Base-by-base conservation (phyloP, 2,113 vertebrate species). In the Pseudorectes ferrugineus region DNA sequence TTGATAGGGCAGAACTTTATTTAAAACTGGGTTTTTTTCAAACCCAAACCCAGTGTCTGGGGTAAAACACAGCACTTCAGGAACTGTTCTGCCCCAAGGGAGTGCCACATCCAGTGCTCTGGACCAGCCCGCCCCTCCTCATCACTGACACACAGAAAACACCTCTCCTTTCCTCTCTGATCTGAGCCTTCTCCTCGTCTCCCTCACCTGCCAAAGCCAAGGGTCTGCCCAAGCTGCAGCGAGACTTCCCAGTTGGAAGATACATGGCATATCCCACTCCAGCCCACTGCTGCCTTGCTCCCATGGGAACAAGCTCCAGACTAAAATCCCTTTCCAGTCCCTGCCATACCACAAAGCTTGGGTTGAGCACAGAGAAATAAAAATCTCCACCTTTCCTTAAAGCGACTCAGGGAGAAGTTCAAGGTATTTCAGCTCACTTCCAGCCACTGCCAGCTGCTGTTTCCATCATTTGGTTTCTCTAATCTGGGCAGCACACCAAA, bases 401-500 rank as follows among this genome's bases (percentile, higher is more conserved):
- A 74, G 71, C 21, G 2, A 52, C 48, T 11, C 48, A 3, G 31
- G 20, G 65, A 92, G 57, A 80, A 76, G 55, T 63, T 86, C 71
- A 90, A 89, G 85, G 58, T 83, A 88, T 70, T 96, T 21, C 59
- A 90, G 48, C 70, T 95, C 58, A 54, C 57, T 96, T 67, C 67
- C 48, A 93, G 70, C 52, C 59, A 38, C 16, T 73, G 79, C 70
- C 90, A 89, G 89, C 59, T 93, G 93, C 90, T 90, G 68, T 84
- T 97, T 81, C 85, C 28, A 81, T 95, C 93, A 94, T 24, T 88
- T 81, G 67, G 68, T 83, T 95, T 77, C 85, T 52, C 38, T 20
- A 71, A 59, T 85, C 82, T 93, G 91, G 90, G 92, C 90, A 96
- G 65, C 49, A 42, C 70, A 94, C 87, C 95, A 96, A 97, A 85